Base-by-base conservation (phyloP, 2,888 invertebrate species). In the Blastobasis adustella region DNA sequence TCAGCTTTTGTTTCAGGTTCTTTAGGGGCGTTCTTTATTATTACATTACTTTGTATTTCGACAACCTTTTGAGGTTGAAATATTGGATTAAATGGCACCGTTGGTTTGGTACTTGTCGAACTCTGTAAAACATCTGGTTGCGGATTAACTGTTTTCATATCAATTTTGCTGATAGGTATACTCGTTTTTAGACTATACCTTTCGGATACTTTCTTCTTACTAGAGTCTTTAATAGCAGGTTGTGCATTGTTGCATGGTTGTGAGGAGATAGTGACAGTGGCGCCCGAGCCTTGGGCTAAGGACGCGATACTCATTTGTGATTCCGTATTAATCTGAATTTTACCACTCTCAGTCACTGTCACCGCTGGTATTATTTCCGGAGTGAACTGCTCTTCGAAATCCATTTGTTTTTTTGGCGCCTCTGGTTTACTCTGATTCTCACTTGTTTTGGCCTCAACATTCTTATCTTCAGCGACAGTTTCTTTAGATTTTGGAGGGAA, bases 101-200 rank as follows among this genome's bases (percentile, higher is more conserved):
- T 55, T 4, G 63, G n/a, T 62, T 70, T 65, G 63, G 74, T 60
- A 47, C 50, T 56, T 37, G 54, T 6, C 52, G 60, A 5, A 39
- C 60, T 69, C 54, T 75, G 75, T 43, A 68, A 70, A 44, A 66
- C 50, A 5, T 82, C 80, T 5, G 80, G 65, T 39, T 71, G 60
- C 44, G 65, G 73, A 44, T 62, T 75, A 1, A 87, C 84, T 58
- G 81, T 82, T 65, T 86, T 88, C 73, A 88, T 79, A 58, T 88
- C 88, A 43, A 88, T 79, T 63, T 87, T 86, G 54, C 85, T 86
- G 47, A 88, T 87, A 4, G 89, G 89, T 59, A 89, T 89, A 61
- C 87, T 88, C 0, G 89, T 88, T 76, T 83, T 89, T 10, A 89
- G 63, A 56, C 87, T 87, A 49, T 81, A 86, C 48, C 82, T 66